Conservation (phyloP, 53 echinoderm and acorn worm genomes). For the Patiria pectinifera region DNA sequence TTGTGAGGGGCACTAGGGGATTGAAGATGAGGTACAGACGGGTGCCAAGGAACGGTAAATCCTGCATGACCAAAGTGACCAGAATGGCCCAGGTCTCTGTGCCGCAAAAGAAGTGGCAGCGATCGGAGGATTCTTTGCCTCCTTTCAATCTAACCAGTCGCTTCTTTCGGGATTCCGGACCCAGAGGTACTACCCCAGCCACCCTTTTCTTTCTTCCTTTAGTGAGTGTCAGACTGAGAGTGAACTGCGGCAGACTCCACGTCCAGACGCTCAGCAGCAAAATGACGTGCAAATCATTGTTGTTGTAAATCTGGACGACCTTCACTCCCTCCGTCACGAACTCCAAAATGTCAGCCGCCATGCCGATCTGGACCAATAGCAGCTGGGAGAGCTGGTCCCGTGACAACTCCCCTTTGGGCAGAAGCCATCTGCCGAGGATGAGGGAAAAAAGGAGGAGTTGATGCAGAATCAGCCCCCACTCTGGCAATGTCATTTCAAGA, state of each 20-base stretch:
- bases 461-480: slow-evolving; percentile 69
- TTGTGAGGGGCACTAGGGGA: slow-evolving; percentile 1
- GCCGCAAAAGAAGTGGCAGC: slow-evolving; percentile 43
- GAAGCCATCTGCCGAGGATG: slow-evolving; percentile 75
- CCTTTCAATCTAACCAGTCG: neutral
- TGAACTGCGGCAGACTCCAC: slow-evolving; percentile 77
- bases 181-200: slow-evolving; percentile 10
- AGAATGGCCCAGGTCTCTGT: slow-evolving; percentile 56
- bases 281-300: slow-evolving; percentile 6
- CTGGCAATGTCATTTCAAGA: slow-evolving; percentile 1
- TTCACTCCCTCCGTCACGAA: slow-evolving; percentile 74
- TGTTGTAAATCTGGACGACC: slow-evolving; percentile 40
- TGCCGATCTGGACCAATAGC: slow-evolving; percentile 75
- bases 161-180: neutral
- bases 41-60: slow-evolving; percentile 45
- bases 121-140: neutral
- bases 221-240: slow-evolving; percentile 69
- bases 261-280: slow-evolving; percentile 67
- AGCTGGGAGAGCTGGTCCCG: slow-evolving; percentile 83
- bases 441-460: slow-evolving; percentile 70
- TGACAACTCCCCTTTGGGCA: slow-evolving; percentile 78
- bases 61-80: slow-evolving; percentile 53
- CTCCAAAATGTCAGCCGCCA: slow-evolving; percentile 87
- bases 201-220: slow-evolving; percentile 48
- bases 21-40: slow-evolving; percentile 45